phyloP scores from a whole-genome alignment of 2,113 vertebrate genomes.

The Ptyas mucosa region DNA sequence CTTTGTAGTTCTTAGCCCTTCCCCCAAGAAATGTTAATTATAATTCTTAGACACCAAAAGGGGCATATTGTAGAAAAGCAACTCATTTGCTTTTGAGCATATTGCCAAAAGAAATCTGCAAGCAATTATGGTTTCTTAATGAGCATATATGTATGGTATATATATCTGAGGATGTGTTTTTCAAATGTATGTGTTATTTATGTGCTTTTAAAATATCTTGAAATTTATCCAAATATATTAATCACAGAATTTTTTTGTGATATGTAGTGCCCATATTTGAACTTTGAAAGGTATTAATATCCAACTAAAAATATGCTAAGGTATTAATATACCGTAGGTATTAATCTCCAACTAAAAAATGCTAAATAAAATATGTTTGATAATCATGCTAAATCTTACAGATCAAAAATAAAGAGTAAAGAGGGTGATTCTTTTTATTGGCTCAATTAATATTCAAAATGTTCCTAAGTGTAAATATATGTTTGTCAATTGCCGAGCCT shows the following conservation, averaged over 20 bases:
- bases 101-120: background rate
- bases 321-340: background rate
- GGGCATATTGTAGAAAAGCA: background rate
- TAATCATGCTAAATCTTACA: background rate
- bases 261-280: conserved; percentile 2
- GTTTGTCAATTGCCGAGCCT: background rate
- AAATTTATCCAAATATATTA: background rate
- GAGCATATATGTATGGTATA: background rate
- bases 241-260: background rate
- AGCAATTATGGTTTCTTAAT: background rate
- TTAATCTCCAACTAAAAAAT: background rate
- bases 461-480: background rate
- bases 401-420: background rate
- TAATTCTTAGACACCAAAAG: background rate
- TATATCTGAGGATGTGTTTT: background rate
- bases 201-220: background rate
- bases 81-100: background rate
- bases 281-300: background rate
- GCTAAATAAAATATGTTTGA: background rate
- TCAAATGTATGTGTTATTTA: background rate
- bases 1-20: background rate
- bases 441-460: background rate
- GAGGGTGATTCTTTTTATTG: background rate
- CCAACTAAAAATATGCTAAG: background rate
- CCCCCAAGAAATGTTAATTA: background rate